phyloP scores from a whole-genome alignment of 35 echinoderm and acorn worm genomes.

The Diadema setosum region DNA sequence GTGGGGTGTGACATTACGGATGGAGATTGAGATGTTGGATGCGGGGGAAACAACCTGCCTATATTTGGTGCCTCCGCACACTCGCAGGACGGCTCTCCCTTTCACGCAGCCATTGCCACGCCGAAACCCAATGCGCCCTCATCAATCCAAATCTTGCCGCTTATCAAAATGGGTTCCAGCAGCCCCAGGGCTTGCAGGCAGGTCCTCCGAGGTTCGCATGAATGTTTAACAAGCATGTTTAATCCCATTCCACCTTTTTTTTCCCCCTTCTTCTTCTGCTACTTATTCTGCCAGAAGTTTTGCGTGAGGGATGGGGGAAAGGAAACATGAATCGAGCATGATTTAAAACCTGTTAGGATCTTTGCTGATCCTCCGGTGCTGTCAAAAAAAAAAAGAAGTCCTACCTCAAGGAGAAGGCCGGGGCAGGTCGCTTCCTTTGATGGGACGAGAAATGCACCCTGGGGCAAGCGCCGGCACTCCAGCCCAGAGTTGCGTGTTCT shows the following conservation, averaged over 20 bases:
- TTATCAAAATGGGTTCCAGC: background rate
- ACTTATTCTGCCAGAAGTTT: too few species aligned
- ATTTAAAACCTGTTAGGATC: conserved; percentile 2
- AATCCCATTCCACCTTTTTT: background rate
- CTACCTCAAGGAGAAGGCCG: too few species aligned
- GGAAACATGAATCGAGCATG: background rate
- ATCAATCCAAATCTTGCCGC: background rate
- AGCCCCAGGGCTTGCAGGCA: background rate
- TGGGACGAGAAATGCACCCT: background rate
- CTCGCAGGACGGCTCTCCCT: too few species aligned
- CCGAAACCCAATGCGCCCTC: background rate
- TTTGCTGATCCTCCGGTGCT: background rate
- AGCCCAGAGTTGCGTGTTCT: background rate
- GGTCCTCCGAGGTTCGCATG: background rate
- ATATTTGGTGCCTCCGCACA: too few species aligned
- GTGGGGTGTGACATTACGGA: too few species aligned
- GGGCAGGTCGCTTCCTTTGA: background rate
- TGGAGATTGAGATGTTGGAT: too few species aligned
- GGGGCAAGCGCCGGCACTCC: background rate
- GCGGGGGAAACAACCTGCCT: too few species aligned
- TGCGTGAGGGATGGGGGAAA: too few species aligned
- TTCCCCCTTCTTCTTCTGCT: background rate
- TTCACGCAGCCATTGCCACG: too few species aligned
- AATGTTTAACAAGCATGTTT: background rate
- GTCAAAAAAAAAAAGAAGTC: too few species aligned